Base-by-base conservation (phyloP, 2,888 invertebrate genomes). In the Habroteleia sp. region DNA sequence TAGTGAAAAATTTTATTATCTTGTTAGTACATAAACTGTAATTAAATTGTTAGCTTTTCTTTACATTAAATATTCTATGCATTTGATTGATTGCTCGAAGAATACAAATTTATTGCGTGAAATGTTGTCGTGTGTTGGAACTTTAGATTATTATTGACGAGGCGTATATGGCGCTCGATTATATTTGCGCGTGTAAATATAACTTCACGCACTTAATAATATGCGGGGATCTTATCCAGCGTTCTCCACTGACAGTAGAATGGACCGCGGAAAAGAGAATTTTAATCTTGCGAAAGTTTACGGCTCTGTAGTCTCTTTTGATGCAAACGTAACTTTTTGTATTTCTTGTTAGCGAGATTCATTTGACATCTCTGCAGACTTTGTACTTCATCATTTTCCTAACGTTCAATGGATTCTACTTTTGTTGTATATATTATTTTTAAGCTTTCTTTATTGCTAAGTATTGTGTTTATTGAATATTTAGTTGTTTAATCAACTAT, bases 251-350 rank as follows among this genome's bases (percentile, higher is more conserved):
- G 39, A 54, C 54, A 54, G 54, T 54, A 54, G 37, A 54, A 54
- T 54, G 54, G 39, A 54, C 39, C 37, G 54, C 46, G 46, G 39
- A 39, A 54, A 54, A 54, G 39, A 54, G 54, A 54, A 54, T 39
- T 54, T 54, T 54, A 52, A 27, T 54, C 39, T 54, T 39, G 54
- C 54, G 54, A 54, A 54, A 54, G 54, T 54, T 39, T 39, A 25
- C 23, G 13, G 35, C 37, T 23, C 10, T 37, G 8, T n/a, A 39
- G 39, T 20, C 20, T 20, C 5, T 29, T 46, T 46, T 46, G 16
- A 46, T 29, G 16, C 8, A 7, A 25, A 5, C 31, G 31, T 33
- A 17, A 17, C 33, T 48, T 48, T 48, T 48, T 33, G 33, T 48
- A 20, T 48, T 48, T 48, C 48, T 48, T 20, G 48, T 33, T 48